Conservation (phyloP, 2,113 vertebrate species). For the Acanthisitta chloris region DNA sequence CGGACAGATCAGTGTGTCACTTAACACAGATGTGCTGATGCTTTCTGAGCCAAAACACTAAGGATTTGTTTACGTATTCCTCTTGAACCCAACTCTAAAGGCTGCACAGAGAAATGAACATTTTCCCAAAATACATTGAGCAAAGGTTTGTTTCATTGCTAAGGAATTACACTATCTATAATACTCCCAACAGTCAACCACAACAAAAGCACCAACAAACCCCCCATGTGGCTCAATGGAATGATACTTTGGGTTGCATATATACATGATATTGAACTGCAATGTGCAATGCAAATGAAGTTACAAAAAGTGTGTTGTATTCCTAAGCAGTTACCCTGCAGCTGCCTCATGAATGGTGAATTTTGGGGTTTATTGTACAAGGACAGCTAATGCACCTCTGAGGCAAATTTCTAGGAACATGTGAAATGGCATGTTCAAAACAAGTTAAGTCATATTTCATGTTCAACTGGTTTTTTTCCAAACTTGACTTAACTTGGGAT, state of each 20-base stretch:
- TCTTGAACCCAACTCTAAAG: background rate
- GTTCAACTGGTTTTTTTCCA: too few relatives aligned
- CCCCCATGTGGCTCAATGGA: background rate
- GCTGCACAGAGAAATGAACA: background rate
- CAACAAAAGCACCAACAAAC: background rate
- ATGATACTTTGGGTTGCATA: background rate
- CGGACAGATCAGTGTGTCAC: background rate
- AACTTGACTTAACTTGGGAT: too few relatives aligned
- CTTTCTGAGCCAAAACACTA: background rate
- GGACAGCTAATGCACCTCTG: background rate
- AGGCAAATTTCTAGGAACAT: background rate
- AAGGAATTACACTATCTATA: accelerated
- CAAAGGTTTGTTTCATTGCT: background rate
- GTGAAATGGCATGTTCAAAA: background rate
- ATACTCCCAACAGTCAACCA: background rate
- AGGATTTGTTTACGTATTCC: background rate
- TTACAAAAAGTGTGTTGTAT: background rate
- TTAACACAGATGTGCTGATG: background rate
- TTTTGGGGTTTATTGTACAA: background rate
- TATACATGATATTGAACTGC: background rate
- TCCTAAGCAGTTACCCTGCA: background rate
- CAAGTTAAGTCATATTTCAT: background rate
- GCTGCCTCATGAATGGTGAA: background rate
- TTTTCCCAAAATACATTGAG: background rate
- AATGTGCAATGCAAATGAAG: accelerated